Evolutionary conservation across 2,113 vertebrate species (phyloP).

Genomic region (Cygnus atratus): DNA sequence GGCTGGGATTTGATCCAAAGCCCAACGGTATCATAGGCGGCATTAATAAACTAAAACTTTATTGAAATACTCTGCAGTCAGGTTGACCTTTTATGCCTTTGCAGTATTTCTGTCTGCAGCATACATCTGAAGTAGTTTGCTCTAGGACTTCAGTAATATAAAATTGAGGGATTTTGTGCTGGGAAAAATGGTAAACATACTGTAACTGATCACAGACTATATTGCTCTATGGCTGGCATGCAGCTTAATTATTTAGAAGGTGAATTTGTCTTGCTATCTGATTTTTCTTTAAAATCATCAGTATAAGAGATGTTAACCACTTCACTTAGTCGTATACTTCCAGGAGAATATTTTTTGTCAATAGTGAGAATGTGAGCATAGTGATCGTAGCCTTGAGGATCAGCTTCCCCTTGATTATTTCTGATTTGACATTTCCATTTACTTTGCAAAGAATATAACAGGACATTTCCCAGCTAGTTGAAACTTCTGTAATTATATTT

Average conservation of each 20-base stretch:
- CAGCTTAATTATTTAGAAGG: not conserved
- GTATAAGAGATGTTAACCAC: not conserved
- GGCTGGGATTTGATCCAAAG: constrained; percentile 23
- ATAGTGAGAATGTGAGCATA: not conserved
- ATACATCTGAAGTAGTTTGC: not conserved
- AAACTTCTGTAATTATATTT: not conserved
- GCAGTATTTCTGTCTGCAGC: constrained; percentile 39
- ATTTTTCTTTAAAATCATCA: not conserved
- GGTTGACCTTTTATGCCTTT: constrained; percentile 23
- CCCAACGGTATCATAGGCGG: not conserved
- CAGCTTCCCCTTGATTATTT: not conserved
- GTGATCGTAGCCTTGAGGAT: not conserved
- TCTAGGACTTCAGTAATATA: not conserved
- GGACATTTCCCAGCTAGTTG: not conserved
- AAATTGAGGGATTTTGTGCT: not conserved
- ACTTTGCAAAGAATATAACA: not conserved
- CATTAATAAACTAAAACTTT: constrained; percentile 40
- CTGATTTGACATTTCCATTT: constrained; percentile 9
- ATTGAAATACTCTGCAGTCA: constrained; percentile 4
- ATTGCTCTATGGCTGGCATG: not conserved
- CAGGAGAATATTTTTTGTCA: not conserved
- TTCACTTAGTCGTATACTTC: not conserved
- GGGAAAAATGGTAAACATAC: not conserved
- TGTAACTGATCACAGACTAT: not conserved
- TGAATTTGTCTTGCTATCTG: not conserved